Evolutionary conservation across 2,113 vertebrate genomes (phyloP).

Genomic region (Zeus faber): DNA sequence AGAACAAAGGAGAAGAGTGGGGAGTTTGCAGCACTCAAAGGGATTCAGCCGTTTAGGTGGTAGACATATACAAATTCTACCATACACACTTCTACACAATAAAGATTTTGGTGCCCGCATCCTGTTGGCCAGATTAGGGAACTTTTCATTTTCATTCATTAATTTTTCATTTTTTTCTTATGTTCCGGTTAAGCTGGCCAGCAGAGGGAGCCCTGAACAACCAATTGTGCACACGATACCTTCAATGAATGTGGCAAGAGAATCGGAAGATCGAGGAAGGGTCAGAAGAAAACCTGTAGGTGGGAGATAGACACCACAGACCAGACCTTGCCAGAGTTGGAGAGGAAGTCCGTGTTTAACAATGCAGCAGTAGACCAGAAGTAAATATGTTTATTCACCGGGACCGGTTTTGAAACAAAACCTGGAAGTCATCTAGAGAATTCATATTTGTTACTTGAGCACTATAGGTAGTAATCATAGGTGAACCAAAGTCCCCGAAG

Average conservation of each 20-base stretch:
- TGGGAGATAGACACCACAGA: conserved; percentile 66
- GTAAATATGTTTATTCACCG: too few species aligned
- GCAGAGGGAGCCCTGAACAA: conserved; percentile 36
- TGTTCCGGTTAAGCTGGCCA: conserved; percentile 33
- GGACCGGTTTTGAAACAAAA: too few species aligned
- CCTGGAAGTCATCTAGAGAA: too few species aligned
- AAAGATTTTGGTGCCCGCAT: neutral
- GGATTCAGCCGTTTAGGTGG: too few species aligned
- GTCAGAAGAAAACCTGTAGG: conserved; percentile 81
- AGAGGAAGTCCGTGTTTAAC: too few species aligned
- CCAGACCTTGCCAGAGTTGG: conserved; percentile 55
- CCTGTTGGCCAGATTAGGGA: conserved; percentile 56
- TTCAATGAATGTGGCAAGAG: conserved; percentile 40
- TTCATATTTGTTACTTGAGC: too few species aligned
- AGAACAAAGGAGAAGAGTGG: too few species aligned
- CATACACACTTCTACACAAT: conserved; percentile 1
- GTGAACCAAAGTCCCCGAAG: too few species aligned
- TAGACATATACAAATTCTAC: neutral
- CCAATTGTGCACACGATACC: conserved; percentile 53
- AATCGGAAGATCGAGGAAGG: conserved; percentile 63
- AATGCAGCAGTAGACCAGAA: neutral
- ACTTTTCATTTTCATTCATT: neutral
- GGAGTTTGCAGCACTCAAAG: too few species aligned
- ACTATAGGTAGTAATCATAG: too few species aligned
- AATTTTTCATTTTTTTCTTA: neutral